Conservation (phyloP, 2,113 vertebrate species). For the Atherinomorus stipes region DNA sequence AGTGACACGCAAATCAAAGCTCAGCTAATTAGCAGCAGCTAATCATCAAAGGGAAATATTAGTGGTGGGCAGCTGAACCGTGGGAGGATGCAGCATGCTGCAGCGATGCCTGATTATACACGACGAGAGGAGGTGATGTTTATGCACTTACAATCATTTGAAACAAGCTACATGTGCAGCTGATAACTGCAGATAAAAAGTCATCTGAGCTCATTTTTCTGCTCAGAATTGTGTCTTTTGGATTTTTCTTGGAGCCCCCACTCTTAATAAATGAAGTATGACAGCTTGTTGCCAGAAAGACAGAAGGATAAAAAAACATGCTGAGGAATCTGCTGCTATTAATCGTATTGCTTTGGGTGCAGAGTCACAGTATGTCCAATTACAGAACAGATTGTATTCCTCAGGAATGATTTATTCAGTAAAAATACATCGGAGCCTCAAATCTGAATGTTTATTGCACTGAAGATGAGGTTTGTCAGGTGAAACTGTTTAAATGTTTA, state of each 20-base stretch:
- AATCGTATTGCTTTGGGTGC: neutral
- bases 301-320: neutral
- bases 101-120: neutral
- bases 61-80: conserved; percentile 6
- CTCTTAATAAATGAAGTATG: neutral
- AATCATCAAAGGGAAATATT: conserved; percentile 24
- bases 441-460: neutral
- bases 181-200: too few species aligned
- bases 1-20: neutral
- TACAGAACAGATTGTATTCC: neutral
- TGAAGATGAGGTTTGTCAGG: too few species aligned
- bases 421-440: neutral
- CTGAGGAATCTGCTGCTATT: neutral
- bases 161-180: neutral
- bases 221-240: neutral
- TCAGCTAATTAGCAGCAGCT: neutral
- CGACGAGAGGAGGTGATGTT: neutral
- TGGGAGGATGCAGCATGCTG: conserved; percentile 18
- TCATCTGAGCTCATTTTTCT: too few species aligned
- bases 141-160: neutral
- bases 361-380: neutral
- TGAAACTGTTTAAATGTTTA: too few species aligned
- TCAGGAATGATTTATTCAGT: neutral
- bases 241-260: neutral
- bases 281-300: conserved; percentile 13